Evolutionary conservation across 37 sponge, comb jelly and placozoan species (phyloP).

Genomic region (Spongilla lacustris): DNA sequence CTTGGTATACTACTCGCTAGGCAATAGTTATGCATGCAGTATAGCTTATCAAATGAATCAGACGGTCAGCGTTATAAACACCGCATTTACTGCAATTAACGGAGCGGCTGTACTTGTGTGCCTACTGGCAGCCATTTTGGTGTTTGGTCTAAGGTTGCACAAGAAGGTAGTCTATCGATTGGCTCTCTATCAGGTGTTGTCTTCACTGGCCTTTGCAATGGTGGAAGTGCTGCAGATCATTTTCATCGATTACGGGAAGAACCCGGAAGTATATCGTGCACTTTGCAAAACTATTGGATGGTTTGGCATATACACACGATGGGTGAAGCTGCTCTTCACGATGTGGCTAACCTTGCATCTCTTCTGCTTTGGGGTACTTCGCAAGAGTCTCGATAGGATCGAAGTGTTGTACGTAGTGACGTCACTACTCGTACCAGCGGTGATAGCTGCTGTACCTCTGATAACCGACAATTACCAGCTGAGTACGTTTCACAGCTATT

Average conservation of each 20-base stretch:
- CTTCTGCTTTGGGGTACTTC: not conserved
- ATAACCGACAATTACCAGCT: not conserved
- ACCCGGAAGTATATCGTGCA: not conserved
- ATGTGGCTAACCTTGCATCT: not conserved
- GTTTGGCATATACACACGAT: not conserved
- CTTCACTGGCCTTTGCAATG: not conserved
- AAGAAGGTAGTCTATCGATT: not conserved
- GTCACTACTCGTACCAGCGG: not conserved
- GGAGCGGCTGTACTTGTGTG: not conserved
- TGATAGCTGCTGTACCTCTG: not conserved
- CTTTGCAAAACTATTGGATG: not conserved
- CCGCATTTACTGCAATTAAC: not conserved
- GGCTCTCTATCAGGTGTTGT: not conserved
- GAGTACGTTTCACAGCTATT: not conserved
- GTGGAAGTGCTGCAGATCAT: not conserved
- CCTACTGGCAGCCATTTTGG: not conserved
- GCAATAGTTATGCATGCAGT: too few relatives aligned
- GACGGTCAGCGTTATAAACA: too few relatives aligned
- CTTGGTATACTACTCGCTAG: too few relatives aligned
- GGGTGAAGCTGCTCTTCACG: not conserved
- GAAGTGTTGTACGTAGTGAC: not conserved
- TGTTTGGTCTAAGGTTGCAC: not conserved
- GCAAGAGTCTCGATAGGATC: not conserved
- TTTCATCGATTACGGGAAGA: not conserved
- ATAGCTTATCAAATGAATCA: too few relatives aligned